Base-by-base conservation (phyloP, 2,113 vertebrate species). In the Mesocricetus auratus region DNA sequence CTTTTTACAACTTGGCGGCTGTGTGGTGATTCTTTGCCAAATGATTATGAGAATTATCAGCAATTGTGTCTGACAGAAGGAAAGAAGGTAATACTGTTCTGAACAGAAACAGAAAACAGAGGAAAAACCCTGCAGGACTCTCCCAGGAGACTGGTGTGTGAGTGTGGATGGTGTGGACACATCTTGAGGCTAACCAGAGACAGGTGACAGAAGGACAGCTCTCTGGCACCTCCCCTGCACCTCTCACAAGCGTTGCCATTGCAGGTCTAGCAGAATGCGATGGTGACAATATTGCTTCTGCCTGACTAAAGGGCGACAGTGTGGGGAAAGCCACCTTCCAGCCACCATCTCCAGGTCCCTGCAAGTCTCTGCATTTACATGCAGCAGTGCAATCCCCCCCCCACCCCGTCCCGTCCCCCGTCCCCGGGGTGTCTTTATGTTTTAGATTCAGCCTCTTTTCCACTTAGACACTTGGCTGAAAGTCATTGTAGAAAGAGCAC, bases 221-320 rank as follows among this genome's bases (percentile, higher is more conserved):
- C 11, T 69, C 19, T 53, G 36, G 3, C 22, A 4, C 26, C 73
- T 50, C 47, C 64, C 42, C 56, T 10, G 69, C 7, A 24, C 24
- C 45, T 58, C 5, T 33, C 21, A 7, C 21, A 7, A 24, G 60
- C 6, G 42, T 3, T 0, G 0, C 17, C 13, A 3, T 1, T 16
- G 81, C 22, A 39, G 69, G 26, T 24, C 17, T 3, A 0, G 1
- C 13, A 39, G 91, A 3, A 16, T 5, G 2, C 1, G n/a, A 1
- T 1, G 24, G 2, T 0, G 22, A 36, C 17, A 3, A 22, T 66
- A 15, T 36, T 33, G 29, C 19, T 36, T 50, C 62, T 8, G 42
- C 22, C 1, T 24, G 22, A 2, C 56, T 53, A 12, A 7, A 42
- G 87, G 5, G 31, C 11, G 15, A 5, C 36, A 22, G n/a, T 17